These are phyloP conservation scores for Pelusios castaneus DNA, from an alignment of 2,113 vertebrate genomes.

Conservation along the genomic window DNA sequence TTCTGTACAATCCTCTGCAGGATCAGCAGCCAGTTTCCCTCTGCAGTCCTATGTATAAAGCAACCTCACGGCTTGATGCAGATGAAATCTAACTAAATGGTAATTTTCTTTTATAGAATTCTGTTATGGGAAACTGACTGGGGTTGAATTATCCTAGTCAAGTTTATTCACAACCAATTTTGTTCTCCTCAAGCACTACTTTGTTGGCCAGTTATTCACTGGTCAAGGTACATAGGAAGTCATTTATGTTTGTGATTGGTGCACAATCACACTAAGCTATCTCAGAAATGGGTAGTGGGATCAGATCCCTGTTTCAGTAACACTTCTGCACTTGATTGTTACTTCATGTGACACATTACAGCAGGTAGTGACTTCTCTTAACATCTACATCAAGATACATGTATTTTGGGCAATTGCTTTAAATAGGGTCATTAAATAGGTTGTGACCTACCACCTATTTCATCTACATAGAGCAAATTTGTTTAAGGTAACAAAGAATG, in stretches of 20 bases:
- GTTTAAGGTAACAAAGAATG: background rate
- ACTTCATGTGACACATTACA: background rate
- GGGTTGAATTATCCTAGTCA: background rate
- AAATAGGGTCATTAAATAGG: background rate
- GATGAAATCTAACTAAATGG: background rate
- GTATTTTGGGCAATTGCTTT: background rate
- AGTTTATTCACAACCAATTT: background rate
- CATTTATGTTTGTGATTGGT: background rate
- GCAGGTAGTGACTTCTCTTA: background rate
- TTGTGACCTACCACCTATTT: background rate
- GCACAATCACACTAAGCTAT: background rate
- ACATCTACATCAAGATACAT: background rate
- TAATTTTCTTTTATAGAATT: background rate
- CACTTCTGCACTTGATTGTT: background rate
- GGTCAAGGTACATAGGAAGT: background rate
- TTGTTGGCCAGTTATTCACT: background rate
- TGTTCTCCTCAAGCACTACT: background rate
- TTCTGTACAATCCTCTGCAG: background rate
- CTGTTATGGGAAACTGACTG: background rate
- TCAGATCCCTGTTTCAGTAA: background rate
- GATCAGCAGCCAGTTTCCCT: background rate
- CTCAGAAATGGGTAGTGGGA: background rate
- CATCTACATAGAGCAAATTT: background rate
- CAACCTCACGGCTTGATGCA: background rate
- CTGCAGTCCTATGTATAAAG: background rate